Percentiles rank a stretch among this genome's conserved stretches.
Evolutionary conservation across 2,113 vertebrate species (phyloP).

Genomic region (Percina caprodes): DNA sequence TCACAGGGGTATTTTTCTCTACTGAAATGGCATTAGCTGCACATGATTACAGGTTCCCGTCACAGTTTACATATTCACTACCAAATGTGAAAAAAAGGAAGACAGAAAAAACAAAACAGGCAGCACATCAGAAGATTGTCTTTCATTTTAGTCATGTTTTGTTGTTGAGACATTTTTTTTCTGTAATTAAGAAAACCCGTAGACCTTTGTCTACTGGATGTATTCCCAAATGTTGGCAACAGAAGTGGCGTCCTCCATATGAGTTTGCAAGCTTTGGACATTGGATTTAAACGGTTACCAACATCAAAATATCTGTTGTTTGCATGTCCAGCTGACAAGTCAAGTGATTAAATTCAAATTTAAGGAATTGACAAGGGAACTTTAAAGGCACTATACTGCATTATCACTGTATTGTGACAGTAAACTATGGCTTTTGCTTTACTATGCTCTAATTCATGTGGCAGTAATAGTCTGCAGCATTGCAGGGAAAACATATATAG

Average conservation of each 20-base stretch:
- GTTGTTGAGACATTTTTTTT: neutral
- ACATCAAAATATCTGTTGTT: too few species aligned
- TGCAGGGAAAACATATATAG: neutral
- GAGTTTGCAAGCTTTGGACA: too few species aligned
- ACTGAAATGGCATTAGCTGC: constrained; percentile 44
- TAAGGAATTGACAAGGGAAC: neutral
- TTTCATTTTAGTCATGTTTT: neutral
- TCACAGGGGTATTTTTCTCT: constrained; percentile 46
- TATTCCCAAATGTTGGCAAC: too few species aligned
- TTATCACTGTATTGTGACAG: neutral
- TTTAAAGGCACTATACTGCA: neutral
- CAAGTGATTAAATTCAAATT: too few species aligned
- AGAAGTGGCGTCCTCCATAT: too few species aligned
- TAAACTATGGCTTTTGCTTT: neutral
- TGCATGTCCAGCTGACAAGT: too few species aligned
- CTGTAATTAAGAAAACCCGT: neutral
- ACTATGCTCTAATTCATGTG: neutral
- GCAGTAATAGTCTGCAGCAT: neutral
- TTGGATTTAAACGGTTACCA: too few species aligned
- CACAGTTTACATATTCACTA: constrained; percentile 46
- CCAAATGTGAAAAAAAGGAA: neutral
- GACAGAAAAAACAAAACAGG: neutral
- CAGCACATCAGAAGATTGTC: neutral
- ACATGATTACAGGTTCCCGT: constrained; percentile 69
- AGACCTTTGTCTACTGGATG: too few species aligned